phyloP scores from a whole-genome alignment of 2,113 vertebrate genomes.

The Paradisaea rubra region DNA sequence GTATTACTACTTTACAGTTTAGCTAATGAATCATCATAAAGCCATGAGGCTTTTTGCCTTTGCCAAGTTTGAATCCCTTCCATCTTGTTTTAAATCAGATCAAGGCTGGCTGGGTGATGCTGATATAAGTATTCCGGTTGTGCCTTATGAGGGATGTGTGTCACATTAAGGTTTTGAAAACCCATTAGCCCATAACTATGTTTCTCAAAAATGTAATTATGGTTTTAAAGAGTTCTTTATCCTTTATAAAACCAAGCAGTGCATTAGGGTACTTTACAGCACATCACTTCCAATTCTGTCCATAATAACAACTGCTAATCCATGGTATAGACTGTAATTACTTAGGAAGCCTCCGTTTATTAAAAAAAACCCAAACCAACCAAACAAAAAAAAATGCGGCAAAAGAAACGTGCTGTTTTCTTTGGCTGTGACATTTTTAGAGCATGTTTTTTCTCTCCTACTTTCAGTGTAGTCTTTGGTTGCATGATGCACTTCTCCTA shows the following conservation, averaged over 20 bases:
- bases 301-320: neutral
- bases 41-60: neutral
- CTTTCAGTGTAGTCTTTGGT: neutral
- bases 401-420: neutral
- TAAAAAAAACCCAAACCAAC: neutral
- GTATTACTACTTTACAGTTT: neutral
- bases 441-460: neutral
- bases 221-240: neutral
- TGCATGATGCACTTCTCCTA: neutral
- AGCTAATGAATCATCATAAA: neutral
- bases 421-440: neutral
- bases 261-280: neutral
- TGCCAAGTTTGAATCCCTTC: neutral
- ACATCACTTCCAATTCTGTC: neutral
- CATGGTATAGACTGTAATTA: neutral
- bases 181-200: neutral
- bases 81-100: neutral
- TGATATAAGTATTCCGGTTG: neutral
- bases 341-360: neutral
- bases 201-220: neutral
- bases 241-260: neutral
- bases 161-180: neutral
- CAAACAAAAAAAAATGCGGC: too few relatives aligned
- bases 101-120: neutral
- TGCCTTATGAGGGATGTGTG: neutral